phyloP scores from a whole-genome alignment of 2,113 vertebrate species.

The Oreocharis arfaki region DNA sequence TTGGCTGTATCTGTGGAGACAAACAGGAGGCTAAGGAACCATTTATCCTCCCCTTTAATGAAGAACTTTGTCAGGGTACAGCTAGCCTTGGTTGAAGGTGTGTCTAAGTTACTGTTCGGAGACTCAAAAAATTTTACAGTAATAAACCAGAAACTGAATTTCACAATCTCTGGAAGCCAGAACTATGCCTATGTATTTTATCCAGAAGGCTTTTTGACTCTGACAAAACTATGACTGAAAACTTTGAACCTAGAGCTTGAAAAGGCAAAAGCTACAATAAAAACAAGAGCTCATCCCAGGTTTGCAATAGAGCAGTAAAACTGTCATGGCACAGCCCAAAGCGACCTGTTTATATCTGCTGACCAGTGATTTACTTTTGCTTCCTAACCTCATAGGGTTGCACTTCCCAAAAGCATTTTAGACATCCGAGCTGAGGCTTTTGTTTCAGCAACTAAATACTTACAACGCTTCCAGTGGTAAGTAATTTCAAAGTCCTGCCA shows the following conservation, averaged over 20 bases:
- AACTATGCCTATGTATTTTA: neutral
- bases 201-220: neutral
- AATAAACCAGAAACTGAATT: neutral
- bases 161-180: neutral
- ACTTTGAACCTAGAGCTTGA: neutral
- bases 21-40: neutral
- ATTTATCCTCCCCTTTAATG: neutral
- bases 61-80: neutral
- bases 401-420: conserved; percentile 44
- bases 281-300: neutral
- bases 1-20: neutral
- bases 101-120: neutral
- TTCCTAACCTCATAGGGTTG: conserved; percentile 44
- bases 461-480: conserved; percentile 5
- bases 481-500: conserved; percentile 53
- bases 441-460: conserved; percentile 52
- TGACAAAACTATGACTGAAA: neutral
- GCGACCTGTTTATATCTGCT: neutral
- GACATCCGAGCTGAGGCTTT: conserved; percentile 44
- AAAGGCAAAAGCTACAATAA: neutral
- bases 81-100: neutral
- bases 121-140: neutral
- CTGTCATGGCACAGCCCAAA: neutral
- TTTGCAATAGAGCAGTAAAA: neutral
- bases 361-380: conserved; percentile 46